phyloP scores from a whole-genome alignment of 92 coral and sea anemone genomes.

The Zoanthus sociatus region DNA sequence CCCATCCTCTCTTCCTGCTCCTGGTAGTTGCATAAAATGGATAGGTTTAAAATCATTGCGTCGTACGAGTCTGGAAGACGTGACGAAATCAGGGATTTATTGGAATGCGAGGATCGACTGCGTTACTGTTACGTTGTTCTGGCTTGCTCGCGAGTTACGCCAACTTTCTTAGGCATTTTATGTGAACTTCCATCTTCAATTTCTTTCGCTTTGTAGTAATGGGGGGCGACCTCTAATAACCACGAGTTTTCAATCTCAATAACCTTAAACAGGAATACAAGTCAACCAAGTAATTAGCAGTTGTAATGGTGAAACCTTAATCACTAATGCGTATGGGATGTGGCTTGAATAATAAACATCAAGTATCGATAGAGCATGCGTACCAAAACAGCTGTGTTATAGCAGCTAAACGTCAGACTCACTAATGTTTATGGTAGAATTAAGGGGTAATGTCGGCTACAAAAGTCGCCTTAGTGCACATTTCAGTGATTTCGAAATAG shows the following conservation, averaged over 20 bases:
- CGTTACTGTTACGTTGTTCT: constrained; percentile 63
- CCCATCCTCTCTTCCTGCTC: not conserved
- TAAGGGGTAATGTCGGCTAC: no score
- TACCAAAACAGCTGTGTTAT: not conserved
- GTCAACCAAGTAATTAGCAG: not conserved
- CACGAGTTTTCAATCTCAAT: constrained; percentile 96
- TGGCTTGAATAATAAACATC: no score
- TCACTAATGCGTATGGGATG: no score
- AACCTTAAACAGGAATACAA: constrained; percentile 55
- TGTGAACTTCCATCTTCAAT: constrained; percentile 92
- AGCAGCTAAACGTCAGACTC: not conserved
- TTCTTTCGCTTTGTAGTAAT: constrained; percentile 95
- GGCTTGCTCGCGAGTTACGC: constrained; percentile 92
- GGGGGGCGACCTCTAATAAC: constrained; percentile 98
- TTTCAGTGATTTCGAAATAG: no score
- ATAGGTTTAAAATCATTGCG: not conserved
- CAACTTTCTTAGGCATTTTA: constrained; percentile 96
- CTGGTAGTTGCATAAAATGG: not conserved
- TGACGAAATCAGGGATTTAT: not conserved
- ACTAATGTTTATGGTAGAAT: no score
- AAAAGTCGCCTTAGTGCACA: no score
- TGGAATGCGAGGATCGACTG: not conserved
- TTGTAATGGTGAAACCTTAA: not conserved
- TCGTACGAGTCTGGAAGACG: not conserved
- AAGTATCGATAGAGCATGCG: not conserved